Evolutionary conservation across 2,797 vertebrate species (phyloP), one percentile per base, ranked within the genome.

Genomic region (Anabacerthia variegaticeps): DNA sequence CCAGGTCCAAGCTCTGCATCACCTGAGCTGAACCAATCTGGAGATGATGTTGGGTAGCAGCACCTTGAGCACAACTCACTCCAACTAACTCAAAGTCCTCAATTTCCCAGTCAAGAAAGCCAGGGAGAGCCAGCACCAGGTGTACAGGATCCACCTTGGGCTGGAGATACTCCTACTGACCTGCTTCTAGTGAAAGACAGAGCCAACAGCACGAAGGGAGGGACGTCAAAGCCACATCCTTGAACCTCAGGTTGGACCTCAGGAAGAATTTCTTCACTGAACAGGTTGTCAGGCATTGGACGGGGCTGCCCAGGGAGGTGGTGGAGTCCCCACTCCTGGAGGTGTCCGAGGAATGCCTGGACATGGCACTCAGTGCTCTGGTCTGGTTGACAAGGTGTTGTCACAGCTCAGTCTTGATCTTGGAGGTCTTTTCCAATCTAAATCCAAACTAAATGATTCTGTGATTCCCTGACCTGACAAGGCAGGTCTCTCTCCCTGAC

Each of bases 161-260:
- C 23, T 76, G 49, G 49, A 65, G 44, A 55, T 21, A 5, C 10
- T 27, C 55, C 62, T 51, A 7, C 0, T 1, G 46, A 43, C 16
- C 49, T 34, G 23, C 10, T 73, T 23, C 63, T 34, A 6, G 20
- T 0, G 6, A 23, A 23, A 39, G 22, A 8, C 5, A 17, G 36
- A 6, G 1, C 51, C 3, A 30, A 32, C 0, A 0, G 44, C 26
- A 34, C 1, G 1, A 51, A 85, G 36, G 12, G 19, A 54, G 4
- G 2, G 19, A 56, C 39, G 36, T 23, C 36, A 58, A 85, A 82
- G 12, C 10, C 2, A 0, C 59, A 66, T n/a, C 67, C 62, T n/a
- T 24, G 19, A 15, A 51, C 8, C 39, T 27, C 5, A 44, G 30
- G 19, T 36, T 24, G 19, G 18, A 51, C 8, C 39, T 27, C 5